phyloP scores from a whole-genome alignment of 2,888 invertebrate species.

The Suillia variegata region DNA sequence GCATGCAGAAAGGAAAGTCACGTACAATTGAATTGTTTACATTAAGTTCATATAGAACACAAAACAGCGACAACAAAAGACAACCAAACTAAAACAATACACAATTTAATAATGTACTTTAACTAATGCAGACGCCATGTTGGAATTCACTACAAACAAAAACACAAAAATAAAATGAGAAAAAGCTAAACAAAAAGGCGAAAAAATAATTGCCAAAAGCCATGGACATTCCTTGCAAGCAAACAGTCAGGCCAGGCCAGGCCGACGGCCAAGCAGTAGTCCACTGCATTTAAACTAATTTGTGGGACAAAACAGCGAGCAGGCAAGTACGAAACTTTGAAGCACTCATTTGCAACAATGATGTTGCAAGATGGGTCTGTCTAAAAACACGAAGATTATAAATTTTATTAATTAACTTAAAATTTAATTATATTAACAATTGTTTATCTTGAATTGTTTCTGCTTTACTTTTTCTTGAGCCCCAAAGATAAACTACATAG shows the following conservation, averaged over 20 bases:
- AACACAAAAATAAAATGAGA: background rate
- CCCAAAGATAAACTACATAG: too few relatives aligned
- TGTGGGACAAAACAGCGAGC: background rate
- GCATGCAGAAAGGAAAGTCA: background rate
- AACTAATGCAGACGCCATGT: background rate
- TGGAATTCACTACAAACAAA: background rate
- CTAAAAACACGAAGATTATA: too few relatives aligned
- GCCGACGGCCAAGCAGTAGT: background rate
- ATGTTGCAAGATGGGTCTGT: too few relatives aligned
- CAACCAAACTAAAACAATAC: background rate
- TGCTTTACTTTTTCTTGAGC: too few relatives aligned
- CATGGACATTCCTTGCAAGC: background rate
- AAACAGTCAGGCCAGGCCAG: background rate
- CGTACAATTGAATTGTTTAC: background rate
- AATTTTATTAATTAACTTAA: too few relatives aligned
- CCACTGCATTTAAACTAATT: background rate
- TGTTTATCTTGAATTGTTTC: too few relatives aligned
- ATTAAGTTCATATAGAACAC: background rate
- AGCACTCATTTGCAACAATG: background rate
- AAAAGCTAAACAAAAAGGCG: background rate
- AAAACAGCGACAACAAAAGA: background rate
- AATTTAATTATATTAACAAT: too few relatives aligned
- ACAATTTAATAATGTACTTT: background rate
- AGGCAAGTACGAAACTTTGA: background rate
- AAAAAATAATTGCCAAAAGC: background rate